Evolutionary conservation across 2,888 invertebrate genomes (phyloP), one percentile per base, ranked within the genome.

Genomic region (Phasia obesa): DNA sequence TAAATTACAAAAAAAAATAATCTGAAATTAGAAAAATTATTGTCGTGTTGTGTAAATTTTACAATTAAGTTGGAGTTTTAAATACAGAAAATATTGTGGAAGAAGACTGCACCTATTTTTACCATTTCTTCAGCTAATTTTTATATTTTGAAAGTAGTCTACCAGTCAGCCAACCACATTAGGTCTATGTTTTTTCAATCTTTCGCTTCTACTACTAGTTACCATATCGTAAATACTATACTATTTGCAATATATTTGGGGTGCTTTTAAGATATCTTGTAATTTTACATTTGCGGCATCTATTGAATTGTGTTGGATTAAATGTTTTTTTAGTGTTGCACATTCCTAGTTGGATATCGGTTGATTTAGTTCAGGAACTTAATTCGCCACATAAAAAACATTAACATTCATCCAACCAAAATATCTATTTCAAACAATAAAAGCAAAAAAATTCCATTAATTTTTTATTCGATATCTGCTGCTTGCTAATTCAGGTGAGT

Each of bases 401-500:
- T 31, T 3, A 13, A 55, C 17, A 47, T 25, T 65, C 23, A 47
- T 44, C 7, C 21, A 64, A 44, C 44, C 6, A 44, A 57, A 65
- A 38, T 47, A 47, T 15, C 13, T 49, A 38, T 23, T 65, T 23
- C 3, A 15, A 53, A 21, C 17, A 75, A 47, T 23, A 38, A 19
- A 55, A 17, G 15, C 9, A 51, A 62, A 70, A 47, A 60, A 57
- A 49, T 60, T 19, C 38, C 60, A 44, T 64, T 75, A 51, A 73
- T 76, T 77, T 69, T 15, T 76, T 80, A 35, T 35, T 9, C 31
- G 65, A 60, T 57, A 35, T 70, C 67, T 78, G 65, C 73, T 44
- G 77, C 71, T 55, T 67, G 38, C 64, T 53, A 25, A 62, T 69
- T 60, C 79, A 83, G 83, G 83, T 83, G 67, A 83, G 83, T 83